phyloP scores from a whole-genome alignment of 2,797 vertebrate species.

The Enteromius afrohamiltoni region DNA sequence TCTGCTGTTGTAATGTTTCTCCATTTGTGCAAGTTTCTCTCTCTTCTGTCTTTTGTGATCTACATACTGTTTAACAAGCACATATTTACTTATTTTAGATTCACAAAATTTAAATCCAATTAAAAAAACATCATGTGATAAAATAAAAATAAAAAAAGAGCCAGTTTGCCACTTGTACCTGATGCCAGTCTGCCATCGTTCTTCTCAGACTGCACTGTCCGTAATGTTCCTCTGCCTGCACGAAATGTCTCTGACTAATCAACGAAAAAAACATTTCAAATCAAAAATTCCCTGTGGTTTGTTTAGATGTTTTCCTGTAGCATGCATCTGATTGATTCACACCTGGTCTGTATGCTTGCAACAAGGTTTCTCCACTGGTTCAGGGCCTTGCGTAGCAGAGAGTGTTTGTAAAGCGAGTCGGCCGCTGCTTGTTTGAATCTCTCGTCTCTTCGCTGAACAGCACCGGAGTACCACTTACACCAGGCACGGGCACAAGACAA shows the following conservation, averaged over 20 bases:
- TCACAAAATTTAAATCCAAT: not conserved
- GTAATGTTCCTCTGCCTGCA: conserved; percentile 71
- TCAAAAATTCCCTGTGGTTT: not conserved
- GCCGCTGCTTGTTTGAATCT: conserved; percentile 67
- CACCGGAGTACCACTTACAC: conserved; percentile 75
- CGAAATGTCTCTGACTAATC: conserved; percentile 61
- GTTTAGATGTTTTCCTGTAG: not conserved
- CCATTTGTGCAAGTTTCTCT: conserved; percentile 68
- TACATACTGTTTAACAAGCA: conserved; percentile 74
- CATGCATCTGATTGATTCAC: not conserved
- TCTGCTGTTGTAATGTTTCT: conserved; percentile 64
- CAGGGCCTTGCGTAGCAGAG: conserved; percentile 71
- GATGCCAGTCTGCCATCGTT: conserved; percentile 82
- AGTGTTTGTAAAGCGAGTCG: conserved; percentile 60
- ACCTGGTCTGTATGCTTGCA: conserved; percentile 67
- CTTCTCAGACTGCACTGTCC: conserved; percentile 65
- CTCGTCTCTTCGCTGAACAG: conserved; percentile 64
- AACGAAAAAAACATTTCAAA: conserved; percentile 5
- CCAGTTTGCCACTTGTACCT: conserved; percentile 74
- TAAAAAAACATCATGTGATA: not conserved
- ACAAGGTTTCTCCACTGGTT: conserved; percentile 77
- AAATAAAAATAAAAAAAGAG: not conserved
- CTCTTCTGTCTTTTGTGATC: conserved; percentile 69
- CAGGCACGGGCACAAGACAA: conserved; percentile 71
- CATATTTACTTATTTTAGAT: not conserved